These are phyloP conservation scores for Epinephelus awoara DNA, from an alignment of 2,797 vertebrate species.

Conservation along the genomic window DNA sequence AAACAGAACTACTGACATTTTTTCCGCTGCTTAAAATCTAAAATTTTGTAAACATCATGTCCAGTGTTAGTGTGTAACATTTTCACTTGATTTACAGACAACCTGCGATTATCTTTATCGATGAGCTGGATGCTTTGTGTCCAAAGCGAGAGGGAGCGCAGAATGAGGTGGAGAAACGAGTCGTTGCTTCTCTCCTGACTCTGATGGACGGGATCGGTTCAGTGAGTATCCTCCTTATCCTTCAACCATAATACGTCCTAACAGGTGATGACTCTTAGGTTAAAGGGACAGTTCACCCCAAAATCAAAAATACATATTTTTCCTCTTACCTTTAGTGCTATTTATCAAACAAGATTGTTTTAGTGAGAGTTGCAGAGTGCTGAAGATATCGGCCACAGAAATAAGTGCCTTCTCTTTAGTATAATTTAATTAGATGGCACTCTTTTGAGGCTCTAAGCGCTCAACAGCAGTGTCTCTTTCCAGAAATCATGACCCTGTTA, in stretches of 20 bases:
- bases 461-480: too few species aligned
- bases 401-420: too few species aligned
- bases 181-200: conserved; percentile 95
- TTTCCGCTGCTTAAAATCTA: neutral
- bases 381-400: too few species aligned
- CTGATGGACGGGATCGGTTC: conserved; percentile 98
- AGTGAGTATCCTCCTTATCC: conserved; percentile 81
- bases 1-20: neutral
- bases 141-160: conserved; percentile 94
- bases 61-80: neutral
- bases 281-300: too few species aligned
- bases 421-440: too few species aligned
- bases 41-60: neutral
- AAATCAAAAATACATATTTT: too few species aligned
- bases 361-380: too few species aligned
- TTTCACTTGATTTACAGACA: conserved; percentile 73
- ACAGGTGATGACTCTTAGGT: neutral
- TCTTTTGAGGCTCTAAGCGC: too few species aligned
- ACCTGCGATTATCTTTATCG: conserved; percentile 97
- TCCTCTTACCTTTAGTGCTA: too few species aligned
- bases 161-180: conserved; percentile 97
- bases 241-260: neutral
- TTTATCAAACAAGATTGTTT: too few species aligned
- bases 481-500: too few species aligned
- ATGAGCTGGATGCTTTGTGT: conserved; percentile 96